A percentile compares a stretch with the other conserved stretches of the same genome.
Conservation (phyloP, 2,113 vertebrate genomes). For the Sorex araneus region DNA sequence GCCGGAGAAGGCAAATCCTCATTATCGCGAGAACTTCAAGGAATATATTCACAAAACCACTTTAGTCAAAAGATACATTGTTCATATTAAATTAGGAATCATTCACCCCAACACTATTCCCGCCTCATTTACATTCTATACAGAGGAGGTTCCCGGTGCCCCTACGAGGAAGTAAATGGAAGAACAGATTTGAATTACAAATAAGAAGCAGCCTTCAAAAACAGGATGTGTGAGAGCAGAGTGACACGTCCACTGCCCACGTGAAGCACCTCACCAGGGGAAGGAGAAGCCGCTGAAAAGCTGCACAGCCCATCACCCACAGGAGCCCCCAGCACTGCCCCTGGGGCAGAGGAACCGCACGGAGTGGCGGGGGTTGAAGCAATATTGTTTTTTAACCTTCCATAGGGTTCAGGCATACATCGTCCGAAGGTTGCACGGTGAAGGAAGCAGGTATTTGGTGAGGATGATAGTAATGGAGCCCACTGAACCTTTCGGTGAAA, state of each 20-base stretch:
- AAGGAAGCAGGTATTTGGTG: no score
- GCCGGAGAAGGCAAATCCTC: background rate
- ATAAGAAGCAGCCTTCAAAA: slow-evolving; percentile 50
- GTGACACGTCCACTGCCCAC: background rate
- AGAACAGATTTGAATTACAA: slow-evolving; percentile 16
- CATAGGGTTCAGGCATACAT: no score
- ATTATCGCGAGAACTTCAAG: background rate
- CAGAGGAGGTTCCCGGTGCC: background rate
- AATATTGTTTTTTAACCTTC: no score
- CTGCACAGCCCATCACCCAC: background rate
- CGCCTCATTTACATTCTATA: background rate
- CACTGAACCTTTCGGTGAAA: background rate
- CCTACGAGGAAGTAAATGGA: background rate
- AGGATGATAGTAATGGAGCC: no score
- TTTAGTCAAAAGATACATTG: background rate
- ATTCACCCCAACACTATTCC: background rate
- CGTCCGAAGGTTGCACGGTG: no score
- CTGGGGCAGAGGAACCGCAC: background rate
- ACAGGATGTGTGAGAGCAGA: background rate
- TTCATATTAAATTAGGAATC: slow-evolving; percentile 18
- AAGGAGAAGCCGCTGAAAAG: background rate
- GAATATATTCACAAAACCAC: slow-evolving; percentile 11
- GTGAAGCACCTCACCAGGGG: background rate
- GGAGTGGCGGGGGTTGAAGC: no score
- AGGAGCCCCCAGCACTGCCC: background rate